phyloP scores from a whole-genome alignment of 2,113 vertebrate species.

The Aphelocoma coerulescens region DNA sequence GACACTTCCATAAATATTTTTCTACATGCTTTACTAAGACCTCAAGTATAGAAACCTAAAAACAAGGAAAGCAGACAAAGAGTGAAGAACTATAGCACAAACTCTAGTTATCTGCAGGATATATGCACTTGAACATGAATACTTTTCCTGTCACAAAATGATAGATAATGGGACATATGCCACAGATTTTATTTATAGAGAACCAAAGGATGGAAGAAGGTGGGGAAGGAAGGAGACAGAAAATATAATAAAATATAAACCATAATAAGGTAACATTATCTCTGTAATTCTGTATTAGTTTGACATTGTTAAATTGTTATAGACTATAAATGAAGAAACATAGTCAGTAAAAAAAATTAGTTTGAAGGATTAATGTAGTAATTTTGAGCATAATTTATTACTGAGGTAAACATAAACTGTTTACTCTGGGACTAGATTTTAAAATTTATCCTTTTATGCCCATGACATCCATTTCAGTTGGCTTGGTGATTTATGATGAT shows the following conservation, averaged over 20 bases:
- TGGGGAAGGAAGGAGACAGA: neutral
- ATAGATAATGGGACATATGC: neutral
- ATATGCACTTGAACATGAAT: neutral
- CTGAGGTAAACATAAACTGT: neutral
- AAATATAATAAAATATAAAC: neutral
- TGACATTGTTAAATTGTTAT: neutral
- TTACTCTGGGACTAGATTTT: neutral
- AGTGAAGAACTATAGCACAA: neutral
- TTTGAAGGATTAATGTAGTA: neutral
- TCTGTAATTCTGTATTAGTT: neutral
- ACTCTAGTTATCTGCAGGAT: neutral
- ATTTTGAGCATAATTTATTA: conserved; percentile 2
- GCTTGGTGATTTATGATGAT: neutral
- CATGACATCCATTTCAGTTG: neutral
- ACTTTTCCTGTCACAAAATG: neutral
- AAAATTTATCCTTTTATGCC: neutral
- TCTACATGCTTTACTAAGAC: neutral
- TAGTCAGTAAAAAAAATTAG: neutral
- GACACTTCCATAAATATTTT: neutral
- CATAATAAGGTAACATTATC: neutral
- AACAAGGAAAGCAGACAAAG: neutral
- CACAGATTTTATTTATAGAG: neutral
- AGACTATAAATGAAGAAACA: neutral
- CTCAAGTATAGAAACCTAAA: neutral
- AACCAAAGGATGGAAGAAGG: neutral